Evolutionary conservation across 2,888 invertebrate genomes (phyloP).

Genomic region (Aporophyla nigra): DNA sequence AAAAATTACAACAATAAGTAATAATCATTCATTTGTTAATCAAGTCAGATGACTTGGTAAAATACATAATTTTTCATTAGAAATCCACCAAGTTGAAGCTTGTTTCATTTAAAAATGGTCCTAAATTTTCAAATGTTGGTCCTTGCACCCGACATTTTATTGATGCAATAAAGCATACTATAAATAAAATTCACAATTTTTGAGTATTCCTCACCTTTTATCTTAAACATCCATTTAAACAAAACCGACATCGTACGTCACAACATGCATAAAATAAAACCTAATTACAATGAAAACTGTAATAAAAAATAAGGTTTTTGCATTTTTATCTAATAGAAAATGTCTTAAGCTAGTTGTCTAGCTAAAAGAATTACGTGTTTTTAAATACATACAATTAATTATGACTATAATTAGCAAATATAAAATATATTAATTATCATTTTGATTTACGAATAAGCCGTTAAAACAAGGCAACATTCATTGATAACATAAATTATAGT

Average conservation of each 20-base stretch:
- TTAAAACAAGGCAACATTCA: background rate
- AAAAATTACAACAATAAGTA: too few species aligned
- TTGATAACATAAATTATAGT: slow-evolving; percentile 5
- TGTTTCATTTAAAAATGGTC: too few species aligned
- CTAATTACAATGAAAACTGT: background rate
- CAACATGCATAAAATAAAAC: background rate
- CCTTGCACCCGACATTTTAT: too few species aligned
- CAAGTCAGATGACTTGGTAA: too few species aligned
- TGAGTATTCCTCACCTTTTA: too few species aligned
- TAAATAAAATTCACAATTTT: too few species aligned
- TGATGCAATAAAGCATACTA: too few species aligned
- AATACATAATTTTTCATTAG: too few species aligned
- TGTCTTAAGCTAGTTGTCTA: background rate
- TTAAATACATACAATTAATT: slow-evolving; percentile 1
- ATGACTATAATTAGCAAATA: background rate
- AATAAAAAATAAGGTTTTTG: background rate
- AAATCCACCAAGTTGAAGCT: too few species aligned
- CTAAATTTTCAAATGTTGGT: too few species aligned
- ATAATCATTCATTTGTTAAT: too few species aligned
- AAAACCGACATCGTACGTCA: background rate
- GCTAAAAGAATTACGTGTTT: background rate
- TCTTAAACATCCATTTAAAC: background rate
- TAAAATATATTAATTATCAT: background rate
- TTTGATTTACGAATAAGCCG: background rate
- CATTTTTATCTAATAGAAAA: slow-evolving; percentile 7